phyloP scores from a whole-genome alignment of 2,113 vertebrate genomes.

The Grantiella picta region DNA sequence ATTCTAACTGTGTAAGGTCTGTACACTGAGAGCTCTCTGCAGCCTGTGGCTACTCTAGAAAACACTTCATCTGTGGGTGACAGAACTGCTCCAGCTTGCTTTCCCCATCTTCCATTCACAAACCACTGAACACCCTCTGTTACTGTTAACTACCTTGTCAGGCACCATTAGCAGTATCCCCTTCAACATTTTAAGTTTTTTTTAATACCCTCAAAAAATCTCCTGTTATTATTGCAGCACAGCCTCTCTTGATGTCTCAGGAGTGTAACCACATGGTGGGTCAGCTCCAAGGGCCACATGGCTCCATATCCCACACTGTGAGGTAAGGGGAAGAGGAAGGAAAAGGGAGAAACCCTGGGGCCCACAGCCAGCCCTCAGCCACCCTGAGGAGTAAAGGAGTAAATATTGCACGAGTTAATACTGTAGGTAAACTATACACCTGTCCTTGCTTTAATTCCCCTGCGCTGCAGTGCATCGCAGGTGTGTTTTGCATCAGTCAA shows the following conservation, averaged over 20 bases:
- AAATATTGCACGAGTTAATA: not conserved
- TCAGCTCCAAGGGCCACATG: not conserved
- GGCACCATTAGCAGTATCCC: not conserved
- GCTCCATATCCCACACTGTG: not conserved
- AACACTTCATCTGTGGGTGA: not conserved
- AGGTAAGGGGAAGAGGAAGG: not conserved
- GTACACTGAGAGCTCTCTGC: not conserved
- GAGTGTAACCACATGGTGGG: rapidly evolving
- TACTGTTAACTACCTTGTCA: not conserved
- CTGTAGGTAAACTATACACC: not conserved
- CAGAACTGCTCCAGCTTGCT: not conserved
- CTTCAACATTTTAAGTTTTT: no score
- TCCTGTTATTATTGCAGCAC: rapidly evolving
- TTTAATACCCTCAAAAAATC: not conserved
- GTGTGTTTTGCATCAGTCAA: not conserved
- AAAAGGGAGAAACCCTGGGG: not conserved
- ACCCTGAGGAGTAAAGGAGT: not conserved
- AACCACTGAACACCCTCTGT: not conserved
- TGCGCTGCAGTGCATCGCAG: not conserved
- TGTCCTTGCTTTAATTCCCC: not conserved
- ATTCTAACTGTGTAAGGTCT: not conserved
- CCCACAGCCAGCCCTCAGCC: not conserved
- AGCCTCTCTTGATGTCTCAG: rapidly evolving
- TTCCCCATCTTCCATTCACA: not conserved
- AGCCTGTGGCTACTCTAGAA: not conserved